These are phyloP conservation scores for Blastomussa wellsi DNA, from an alignment of 92 coral and sea anemone genomes.

Conservation along the genomic window DNA sequence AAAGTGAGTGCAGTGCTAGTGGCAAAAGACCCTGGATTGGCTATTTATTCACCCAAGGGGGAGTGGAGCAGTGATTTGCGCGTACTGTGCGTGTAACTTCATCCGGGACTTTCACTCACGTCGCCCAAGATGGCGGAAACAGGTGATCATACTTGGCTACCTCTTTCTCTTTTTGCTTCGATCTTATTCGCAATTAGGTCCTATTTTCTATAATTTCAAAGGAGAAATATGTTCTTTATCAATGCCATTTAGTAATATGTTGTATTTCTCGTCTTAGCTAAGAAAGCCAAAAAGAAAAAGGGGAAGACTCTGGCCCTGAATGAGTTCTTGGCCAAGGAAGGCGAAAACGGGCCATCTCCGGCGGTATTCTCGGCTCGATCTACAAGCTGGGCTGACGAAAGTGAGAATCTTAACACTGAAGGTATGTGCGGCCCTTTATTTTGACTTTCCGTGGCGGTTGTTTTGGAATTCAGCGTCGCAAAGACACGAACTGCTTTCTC, in stretches of 20 bases:
- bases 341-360: conserved; percentile 67
- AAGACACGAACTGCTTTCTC: not conserved
- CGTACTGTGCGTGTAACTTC: conserved; percentile 26
- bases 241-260: not conserved
- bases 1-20: too few species aligned
- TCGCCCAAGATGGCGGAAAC: conserved; percentile 99
- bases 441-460: not conserved
- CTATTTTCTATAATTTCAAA: not conserved
- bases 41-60: not conserved
- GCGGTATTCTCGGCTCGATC: conserved; percentile 72
- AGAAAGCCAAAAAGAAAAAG: conserved; percentile 96
- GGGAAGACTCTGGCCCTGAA: conserved; percentile 80
- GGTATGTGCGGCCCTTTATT: conserved; percentile 53
- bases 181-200: conserved; percentile 12
- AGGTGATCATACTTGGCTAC: conserved; percentile 67
- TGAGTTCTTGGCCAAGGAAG: conserved; percentile 85
- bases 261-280: conserved; percentile 53
- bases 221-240: not conserved
- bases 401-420: conserved; percentile 83
- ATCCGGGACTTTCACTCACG: conserved; percentile 84
- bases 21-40: too few species aligned
- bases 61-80: conserved; percentile 4
- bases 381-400: conserved; percentile 98
- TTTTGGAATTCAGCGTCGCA: conserved; percentile 6
- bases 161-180: conserved; percentile 30